Percentiles rank a stretch among this genome's conserved stretches.
phyloP scores from a whole-genome alignment of 2,888 invertebrate species.

The Orthonevra nobilis region DNA sequence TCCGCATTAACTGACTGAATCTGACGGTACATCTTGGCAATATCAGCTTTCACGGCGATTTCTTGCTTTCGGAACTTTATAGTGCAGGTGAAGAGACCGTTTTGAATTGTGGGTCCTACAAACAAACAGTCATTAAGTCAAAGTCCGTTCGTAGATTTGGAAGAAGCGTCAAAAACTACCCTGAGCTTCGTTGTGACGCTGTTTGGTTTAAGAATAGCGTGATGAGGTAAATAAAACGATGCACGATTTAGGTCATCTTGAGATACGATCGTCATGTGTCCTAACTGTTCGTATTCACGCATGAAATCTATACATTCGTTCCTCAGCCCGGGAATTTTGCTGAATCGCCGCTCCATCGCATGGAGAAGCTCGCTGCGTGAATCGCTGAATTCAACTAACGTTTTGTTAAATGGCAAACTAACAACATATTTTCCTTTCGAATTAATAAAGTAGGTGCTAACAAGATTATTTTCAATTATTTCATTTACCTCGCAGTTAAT shows the following conservation, averaged over 20 bases:
- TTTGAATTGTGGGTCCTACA: conserved; percentile 17
- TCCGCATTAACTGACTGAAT: conserved; percentile 1
- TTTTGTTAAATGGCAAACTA: not conserved
- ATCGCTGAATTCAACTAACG: not conserved
- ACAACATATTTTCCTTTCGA: not conserved
- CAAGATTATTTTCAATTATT: not conserved
- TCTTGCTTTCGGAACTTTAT: conserved; percentile 17
- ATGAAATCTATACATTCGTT: not conserved
- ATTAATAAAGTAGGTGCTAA: not conserved
- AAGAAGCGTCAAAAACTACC: conserved; percentile 12
- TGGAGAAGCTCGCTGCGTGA: not conserved
- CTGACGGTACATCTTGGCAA: conserved; percentile 29
- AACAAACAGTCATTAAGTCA: conserved; percentile 14
- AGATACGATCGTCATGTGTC: not conserved
- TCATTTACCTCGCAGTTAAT: not conserved
- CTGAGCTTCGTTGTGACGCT: not conserved
- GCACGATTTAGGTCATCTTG: not conserved
- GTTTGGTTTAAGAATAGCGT: not conserved
- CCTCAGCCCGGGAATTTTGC: not conserved
- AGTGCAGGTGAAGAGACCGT: not conserved
- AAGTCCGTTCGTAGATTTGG: conserved; percentile 8
- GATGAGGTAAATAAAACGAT: conserved; percentile 15
- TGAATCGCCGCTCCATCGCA: not conserved
- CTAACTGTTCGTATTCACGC: not conserved
- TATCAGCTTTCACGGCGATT: conserved; percentile 29